Conservation (phyloP, 2,888 invertebrate genomes). For the Chrysolina oricalcia region DNA sequence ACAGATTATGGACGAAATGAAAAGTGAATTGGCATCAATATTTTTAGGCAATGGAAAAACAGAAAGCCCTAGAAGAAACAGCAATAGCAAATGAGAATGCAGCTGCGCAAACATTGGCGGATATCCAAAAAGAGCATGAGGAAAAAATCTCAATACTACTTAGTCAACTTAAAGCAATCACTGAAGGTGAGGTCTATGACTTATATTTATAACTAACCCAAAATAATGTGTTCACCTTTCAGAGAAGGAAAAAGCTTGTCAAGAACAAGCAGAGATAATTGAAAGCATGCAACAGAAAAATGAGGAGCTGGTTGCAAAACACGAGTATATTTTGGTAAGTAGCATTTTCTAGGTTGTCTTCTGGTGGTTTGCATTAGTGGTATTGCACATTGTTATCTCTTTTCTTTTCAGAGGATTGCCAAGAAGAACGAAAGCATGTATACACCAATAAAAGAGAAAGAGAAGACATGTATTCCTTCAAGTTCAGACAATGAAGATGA, state of each 20-base stretch:
- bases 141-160: constrained; percentile 66
- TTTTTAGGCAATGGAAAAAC: constrained; percentile 53
- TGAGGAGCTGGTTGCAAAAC: constrained; percentile 66
- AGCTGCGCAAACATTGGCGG: constrained; percentile 57
- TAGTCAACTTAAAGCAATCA: constrained; percentile 61
- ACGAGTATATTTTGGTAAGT: constrained; percentile 27
- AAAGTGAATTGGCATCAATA: too few relatives aligned
- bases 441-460: neutral
- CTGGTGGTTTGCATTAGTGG: neutral
- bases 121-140: constrained; percentile 66
- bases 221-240: constrained; percentile 23
- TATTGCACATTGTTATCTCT: neutral
- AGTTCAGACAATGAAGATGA: neutral
- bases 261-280: constrained; percentile 7
- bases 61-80: constrained; percentile 54
- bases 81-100: constrained; percentile 55
- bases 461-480: neutral
- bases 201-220: too few relatives aligned
- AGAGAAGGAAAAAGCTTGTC: constrained; percentile 57
- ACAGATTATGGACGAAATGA: too few relatives aligned
- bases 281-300: constrained; percentile 27
- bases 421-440: neutral
- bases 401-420: constrained; percentile 34
- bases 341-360: neutral
- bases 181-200: constrained; percentile 49